Evolutionary conservation across 2,113 vertebrate genomes (phyloP).

Genomic region (Lagopus leucura): DNA sequence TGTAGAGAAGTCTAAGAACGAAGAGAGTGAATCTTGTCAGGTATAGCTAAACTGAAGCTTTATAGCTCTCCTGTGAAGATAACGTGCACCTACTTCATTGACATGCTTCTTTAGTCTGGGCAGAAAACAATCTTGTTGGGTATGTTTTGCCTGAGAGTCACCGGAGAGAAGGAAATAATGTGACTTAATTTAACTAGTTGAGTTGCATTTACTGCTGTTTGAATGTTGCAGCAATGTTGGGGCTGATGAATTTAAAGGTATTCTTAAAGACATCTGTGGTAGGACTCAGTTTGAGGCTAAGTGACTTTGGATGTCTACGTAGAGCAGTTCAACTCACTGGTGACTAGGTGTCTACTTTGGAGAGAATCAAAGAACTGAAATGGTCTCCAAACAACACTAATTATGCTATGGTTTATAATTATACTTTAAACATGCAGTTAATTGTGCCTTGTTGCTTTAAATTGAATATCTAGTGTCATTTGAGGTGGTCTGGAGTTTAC

Average conservation of each 20-base stretch:
- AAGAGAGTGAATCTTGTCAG: not conserved
- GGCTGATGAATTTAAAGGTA: not conserved
- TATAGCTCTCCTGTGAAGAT: not conserved
- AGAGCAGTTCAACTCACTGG: not conserved
- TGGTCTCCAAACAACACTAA: not conserved
- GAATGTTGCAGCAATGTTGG: not conserved
- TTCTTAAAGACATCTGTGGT: not conserved
- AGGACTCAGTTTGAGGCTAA: not conserved
- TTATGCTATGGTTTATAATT: not conserved
- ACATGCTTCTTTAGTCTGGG: not conserved
- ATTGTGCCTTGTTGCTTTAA: not conserved
- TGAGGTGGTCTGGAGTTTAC: not conserved
- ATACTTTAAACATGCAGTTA: not conserved
- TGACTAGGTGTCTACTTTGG: not conserved
- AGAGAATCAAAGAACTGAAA: not conserved
- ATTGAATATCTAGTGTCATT: not conserved
- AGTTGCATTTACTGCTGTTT: not conserved
- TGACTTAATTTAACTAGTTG: not conserved
- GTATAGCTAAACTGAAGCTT: not conserved
- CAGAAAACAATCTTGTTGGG: not conserved
- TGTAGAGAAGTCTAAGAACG: not conserved
- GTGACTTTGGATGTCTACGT: accelerated
- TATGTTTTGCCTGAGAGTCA: not conserved
- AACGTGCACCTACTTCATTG: not conserved
- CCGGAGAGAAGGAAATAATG: not conserved